Percentiles rank a stretch among this genome's conserved stretches.
These are phyloP conservation scores for Panagrolaimus sp. DNA, from an alignment of 1,140 invertebrate species.

Conservation along the genomic window DNA sequence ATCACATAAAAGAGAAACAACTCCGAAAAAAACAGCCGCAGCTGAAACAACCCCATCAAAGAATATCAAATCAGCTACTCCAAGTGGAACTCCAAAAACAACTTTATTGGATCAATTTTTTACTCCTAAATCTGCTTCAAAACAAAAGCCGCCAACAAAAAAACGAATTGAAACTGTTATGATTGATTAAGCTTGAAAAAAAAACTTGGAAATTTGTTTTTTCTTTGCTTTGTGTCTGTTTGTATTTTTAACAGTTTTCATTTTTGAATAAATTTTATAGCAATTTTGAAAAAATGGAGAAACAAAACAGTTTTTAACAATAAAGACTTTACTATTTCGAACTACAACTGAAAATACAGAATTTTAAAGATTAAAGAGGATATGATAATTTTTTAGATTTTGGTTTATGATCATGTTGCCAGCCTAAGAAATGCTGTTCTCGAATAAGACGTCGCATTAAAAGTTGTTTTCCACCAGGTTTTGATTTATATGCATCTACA, in stretches of 20 bases:
- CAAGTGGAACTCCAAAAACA: conserved; percentile 8
- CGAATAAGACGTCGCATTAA: conserved; percentile 39
- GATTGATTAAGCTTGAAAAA: conserved; percentile 12
- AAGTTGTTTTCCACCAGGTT: conserved; percentile 34
- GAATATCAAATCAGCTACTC: neutral
- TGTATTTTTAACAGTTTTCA: too few species aligned
- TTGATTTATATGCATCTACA: conserved; percentile 34
- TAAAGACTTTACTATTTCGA: too few species aligned
- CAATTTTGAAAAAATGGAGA: too few species aligned
- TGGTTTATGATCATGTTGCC: conserved; percentile 21
- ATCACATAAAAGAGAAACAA: neutral
- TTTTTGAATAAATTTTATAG: too few species aligned
- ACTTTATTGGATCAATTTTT: conserved; percentile 15
- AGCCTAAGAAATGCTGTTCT: conserved; percentile 33
- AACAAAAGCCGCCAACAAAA: conserved; percentile 11
- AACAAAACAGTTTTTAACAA: too few species aligned
- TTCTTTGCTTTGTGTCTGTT: neutral
- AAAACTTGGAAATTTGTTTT: too few species aligned
- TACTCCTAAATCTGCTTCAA: neutral
- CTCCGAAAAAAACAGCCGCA: too few species aligned
- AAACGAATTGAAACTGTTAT: conserved; percentile 17
- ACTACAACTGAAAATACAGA: too few species aligned
- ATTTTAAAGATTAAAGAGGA: neutral
- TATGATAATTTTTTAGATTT: conserved; percentile 28
- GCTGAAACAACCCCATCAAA: neutral